These are phyloP conservation scores for Prosapia bicincta DNA, from an alignment of 2,888 invertebrate genomes.

Conservation along the genomic window DNA sequence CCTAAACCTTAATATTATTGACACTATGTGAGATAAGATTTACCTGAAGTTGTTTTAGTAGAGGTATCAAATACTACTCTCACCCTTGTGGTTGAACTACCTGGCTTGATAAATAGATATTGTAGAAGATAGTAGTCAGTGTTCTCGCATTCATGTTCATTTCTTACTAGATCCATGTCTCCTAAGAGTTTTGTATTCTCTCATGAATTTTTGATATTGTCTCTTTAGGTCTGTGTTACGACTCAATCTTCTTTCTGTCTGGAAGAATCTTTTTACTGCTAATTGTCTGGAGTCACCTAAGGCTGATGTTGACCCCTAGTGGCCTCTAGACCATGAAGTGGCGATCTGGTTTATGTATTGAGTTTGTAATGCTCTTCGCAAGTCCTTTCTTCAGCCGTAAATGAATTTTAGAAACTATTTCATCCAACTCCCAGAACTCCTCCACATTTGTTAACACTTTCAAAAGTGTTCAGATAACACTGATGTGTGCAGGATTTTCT, in stretches of 20 bases:
- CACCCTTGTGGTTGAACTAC: slow-evolving; percentile 41
- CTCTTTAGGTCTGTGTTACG: slow-evolving; percentile 33
- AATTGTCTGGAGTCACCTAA: slow-evolving; percentile 33
- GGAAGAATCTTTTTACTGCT: slow-evolving; percentile 37
- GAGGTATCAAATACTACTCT: slow-evolving; percentile 44
- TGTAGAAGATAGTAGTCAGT: slow-evolving; percentile 42
- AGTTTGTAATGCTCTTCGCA: too few species aligned
- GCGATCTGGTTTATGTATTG: too few species aligned
- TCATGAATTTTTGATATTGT: slow-evolving; percentile 34
- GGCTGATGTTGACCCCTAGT: too few species aligned
- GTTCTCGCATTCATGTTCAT: background rate
- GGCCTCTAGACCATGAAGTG: too few species aligned
- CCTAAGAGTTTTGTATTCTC: slow-evolving; percentile 36
- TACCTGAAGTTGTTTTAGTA: slow-evolving; percentile 40
- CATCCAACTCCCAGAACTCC: too few species aligned
- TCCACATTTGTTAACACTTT: too few species aligned
- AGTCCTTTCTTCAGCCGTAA: too few species aligned
- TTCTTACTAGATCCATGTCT: slow-evolving; percentile 35
- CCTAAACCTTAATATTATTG: slow-evolving; percentile 41
- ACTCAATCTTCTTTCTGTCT: slow-evolving; percentile 28
- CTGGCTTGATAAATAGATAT: slow-evolving; percentile 42
- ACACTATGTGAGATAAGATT: slow-evolving; percentile 41
- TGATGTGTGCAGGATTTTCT: too few species aligned
- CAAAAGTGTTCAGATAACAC: too few species aligned
- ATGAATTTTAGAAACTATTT: too few species aligned